phyloP scores from a whole-genome alignment of 2,113 vertebrate species.

The human (Homo sapiens) region DNA sequence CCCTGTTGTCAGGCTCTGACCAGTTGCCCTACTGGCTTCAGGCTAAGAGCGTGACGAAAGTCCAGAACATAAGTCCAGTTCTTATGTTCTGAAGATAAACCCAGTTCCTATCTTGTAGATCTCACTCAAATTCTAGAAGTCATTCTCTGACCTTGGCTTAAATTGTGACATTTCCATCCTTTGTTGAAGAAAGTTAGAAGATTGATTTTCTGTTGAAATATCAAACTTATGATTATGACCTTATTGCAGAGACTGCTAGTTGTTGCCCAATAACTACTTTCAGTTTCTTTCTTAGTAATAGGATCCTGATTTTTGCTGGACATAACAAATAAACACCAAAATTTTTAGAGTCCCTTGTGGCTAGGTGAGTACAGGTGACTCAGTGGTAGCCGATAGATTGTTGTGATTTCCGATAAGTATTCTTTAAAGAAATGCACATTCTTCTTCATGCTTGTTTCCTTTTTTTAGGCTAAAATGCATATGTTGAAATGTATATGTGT shows the following conservation, averaged over 20 bases:
- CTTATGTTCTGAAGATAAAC: too few species aligned
- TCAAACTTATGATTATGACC: neutral
- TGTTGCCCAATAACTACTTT: neutral
- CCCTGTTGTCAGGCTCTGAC: neutral
- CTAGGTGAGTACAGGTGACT: neutral
- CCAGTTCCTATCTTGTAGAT: neutral
- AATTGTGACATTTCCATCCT: neutral
- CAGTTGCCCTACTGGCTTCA: too few species aligned
- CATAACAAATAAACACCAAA: neutral
- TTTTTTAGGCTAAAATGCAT: neutral
- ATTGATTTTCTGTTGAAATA: neutral
- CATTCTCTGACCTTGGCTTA: neutral
- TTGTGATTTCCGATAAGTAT: neutral
- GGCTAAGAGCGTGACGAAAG: too few species aligned
- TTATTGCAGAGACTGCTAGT: neutral
- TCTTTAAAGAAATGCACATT: neutral
- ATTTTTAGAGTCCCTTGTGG: neutral
- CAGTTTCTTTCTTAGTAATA: neutral
- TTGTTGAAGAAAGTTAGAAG: neutral
- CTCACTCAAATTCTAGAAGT: neutral
- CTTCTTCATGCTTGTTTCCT: neutral
- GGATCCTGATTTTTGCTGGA: neutral
- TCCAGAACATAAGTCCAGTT: too few species aligned
- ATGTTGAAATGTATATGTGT: neutral
- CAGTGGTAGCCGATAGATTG: neutral